phyloP scores from a whole-genome alignment of 2,113 vertebrate species.

The Onychostoma macrolepis region DNA sequence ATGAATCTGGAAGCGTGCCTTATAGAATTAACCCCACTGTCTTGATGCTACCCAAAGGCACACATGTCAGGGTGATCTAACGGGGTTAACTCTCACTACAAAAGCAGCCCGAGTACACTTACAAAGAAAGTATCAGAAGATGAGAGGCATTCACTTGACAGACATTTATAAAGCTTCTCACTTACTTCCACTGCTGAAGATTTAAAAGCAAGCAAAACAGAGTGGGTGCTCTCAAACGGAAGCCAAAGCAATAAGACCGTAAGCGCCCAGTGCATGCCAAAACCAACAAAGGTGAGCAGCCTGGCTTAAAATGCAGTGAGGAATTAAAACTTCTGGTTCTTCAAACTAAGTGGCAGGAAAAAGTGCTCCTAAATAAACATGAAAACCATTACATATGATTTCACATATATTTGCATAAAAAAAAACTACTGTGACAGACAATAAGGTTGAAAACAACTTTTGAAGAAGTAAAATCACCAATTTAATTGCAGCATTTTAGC shows the following conservation, averaged over 20 bases:
- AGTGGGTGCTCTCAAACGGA: not conserved
- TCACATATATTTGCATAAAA: not conserved
- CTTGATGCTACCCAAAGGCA: not conserved
- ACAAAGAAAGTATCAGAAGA: slow-evolving; percentile 20
- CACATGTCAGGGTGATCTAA: slow-evolving; percentile 44
- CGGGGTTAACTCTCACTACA: slow-evolving; percentile 1
- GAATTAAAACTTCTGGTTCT: not conserved
- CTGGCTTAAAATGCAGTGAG: not conserved
- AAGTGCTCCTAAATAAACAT: not conserved
- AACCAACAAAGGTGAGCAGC: not conserved
- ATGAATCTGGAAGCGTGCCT: slow-evolving; percentile 37
- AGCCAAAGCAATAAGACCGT: not conserved
- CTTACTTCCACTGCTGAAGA: slow-evolving; percentile 24
- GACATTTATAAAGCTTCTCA: slow-evolving; percentile 38
- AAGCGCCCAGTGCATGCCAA: not conserved
- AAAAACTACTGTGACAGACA: not conserved
- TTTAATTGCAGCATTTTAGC: not conserved
- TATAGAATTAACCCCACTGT: slow-evolving; percentile 42
- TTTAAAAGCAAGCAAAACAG: slow-evolving; percentile 26
- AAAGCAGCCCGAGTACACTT: not conserved
- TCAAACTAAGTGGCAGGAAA: not conserved
- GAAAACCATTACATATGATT: not conserved
- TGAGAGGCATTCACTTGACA: not conserved
- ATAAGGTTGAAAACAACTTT: not conserved
- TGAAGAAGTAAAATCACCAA: not conserved